Base-by-base conservation (phyloP, 2,888 invertebrate genomes). In the Caenorhabditis panamensis region DNA sequence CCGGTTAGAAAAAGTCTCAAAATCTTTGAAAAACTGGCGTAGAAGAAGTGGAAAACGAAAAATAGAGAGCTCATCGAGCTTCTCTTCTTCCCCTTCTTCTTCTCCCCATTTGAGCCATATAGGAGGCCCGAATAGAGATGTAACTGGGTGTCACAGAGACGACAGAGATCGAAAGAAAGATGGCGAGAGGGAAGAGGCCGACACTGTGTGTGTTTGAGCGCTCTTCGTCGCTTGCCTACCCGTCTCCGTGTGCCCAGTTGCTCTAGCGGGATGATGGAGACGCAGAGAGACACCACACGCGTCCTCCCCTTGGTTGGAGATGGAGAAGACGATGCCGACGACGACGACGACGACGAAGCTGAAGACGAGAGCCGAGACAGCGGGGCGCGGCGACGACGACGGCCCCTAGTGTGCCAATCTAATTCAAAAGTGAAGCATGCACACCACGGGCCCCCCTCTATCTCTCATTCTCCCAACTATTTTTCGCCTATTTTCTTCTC, bases 361-460 rank as follows among this genome's bases (percentile, higher is more conserved):
- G 67, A 31, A 26, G 58, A 67, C 56, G 41, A 28, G 44, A 67
- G 9, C 6, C 2, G 20, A 24, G 24, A 41, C n/a, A 1, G 36
- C 13, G 53, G 41, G 49, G 61, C 69, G 71, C 62, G 62, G 26
- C 53, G 37, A 4, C 51, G 24, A 24, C 68, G 22, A 13, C 51
- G 22, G 49, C 64, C 26, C 71, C 36, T 51, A 56, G 66, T 71
- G 78, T 71, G 69, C 78, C 79, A 79, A 79, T 79, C 79, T 79
- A 79, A 79, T 79, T 79, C 79, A 61, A 67, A 79, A 59, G 71
- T 68, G 72, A 79, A 72, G 62, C 67, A 62, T 56, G 62, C 36
- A 51, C 24, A 44, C 47, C 44, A 18, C 26, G 24, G 1, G n/a
- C 18, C 28, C 28, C 28, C 16, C 31, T 31, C 31, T 31, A 4